Conservation (phyloP, 1,140 invertebrate species). For the Drosophila burlai region DNA sequence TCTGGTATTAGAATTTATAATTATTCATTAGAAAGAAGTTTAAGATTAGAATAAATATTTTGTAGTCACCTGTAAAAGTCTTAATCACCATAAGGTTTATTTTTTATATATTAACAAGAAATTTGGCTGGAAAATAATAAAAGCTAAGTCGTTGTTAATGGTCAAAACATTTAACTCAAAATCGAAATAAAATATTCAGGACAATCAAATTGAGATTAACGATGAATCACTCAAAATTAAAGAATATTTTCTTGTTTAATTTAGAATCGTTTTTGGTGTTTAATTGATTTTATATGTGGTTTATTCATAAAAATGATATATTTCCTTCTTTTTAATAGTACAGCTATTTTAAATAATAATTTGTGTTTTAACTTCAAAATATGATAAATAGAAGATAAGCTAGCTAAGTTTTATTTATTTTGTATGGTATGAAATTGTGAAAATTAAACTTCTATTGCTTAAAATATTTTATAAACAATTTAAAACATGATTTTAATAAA, state of each 20-base stretch:
- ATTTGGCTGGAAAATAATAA: neutral
- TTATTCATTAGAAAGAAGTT: neutral
- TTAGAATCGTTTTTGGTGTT: neutral
- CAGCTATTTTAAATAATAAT: too few species aligned
- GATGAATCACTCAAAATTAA: neutral
- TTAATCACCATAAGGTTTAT: too few species aligned
- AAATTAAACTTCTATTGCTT: too few species aligned
- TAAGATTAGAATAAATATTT: neutral
- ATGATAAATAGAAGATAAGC: too few species aligned
- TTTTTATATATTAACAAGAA: neutral
- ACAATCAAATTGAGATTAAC: neutral
- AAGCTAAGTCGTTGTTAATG: neutral
- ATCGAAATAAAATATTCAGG: neutral
- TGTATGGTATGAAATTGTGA: neutral
- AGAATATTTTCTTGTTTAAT: neutral
- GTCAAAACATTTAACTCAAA: neutral
- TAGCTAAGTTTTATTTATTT: neutral
- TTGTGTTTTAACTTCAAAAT: too few species aligned
- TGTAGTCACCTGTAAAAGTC: neutral
- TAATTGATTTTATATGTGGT: too few species aligned
- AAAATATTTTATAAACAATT: too few species aligned
- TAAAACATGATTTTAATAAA: too few species aligned
- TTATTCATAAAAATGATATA: too few species aligned
- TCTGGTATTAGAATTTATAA: neutral
- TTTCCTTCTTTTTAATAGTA: too few species aligned